Conservation (phyloP, 92 coral and sea anemone genomes). For the Palythoa grandiflora region DNA sequence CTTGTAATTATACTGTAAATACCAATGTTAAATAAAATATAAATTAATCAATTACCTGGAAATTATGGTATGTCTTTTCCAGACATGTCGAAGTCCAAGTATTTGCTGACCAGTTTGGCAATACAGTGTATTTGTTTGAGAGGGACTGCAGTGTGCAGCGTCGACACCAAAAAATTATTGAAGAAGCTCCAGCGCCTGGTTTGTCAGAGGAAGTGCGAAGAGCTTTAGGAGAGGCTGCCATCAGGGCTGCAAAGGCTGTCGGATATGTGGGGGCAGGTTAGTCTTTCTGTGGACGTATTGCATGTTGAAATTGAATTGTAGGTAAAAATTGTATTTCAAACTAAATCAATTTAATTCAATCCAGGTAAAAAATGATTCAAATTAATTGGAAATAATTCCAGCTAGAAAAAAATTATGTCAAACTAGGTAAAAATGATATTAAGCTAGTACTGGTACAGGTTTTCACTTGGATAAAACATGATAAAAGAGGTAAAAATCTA, state of each 20-base stretch:
- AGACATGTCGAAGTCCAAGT: conserved; percentile 99
- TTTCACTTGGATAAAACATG: no score
- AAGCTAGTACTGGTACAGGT: no score
- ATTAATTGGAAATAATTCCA: no score
- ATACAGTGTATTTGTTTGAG: conserved; percentile 95
- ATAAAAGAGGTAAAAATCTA: no score
- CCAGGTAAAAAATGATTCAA: no score
- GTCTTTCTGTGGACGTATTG: background rate
- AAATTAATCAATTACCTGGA: background rate
- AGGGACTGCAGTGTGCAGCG: conserved; percentile 99
- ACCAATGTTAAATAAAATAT: no score
- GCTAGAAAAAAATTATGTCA: no score
- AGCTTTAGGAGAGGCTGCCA: conserved; percentile 97
- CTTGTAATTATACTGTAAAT: no score
- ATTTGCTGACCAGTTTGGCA: conserved; percentile 93
- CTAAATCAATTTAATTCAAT: no score
- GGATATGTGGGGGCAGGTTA: conserved; percentile 99
- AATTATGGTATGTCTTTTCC: background rate
- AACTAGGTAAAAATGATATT: no score
- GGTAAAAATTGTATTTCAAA: no score
- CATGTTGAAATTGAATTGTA: no score
- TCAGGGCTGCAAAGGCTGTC: conserved; percentile 97
- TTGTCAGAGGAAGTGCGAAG: conserved; percentile 86
- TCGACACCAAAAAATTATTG: conserved; percentile 97
- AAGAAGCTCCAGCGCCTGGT: conserved; percentile 99